Base-by-base conservation (phyloP, 2,888 invertebrate species). In the Phrixothrix hirtus region DNA sequence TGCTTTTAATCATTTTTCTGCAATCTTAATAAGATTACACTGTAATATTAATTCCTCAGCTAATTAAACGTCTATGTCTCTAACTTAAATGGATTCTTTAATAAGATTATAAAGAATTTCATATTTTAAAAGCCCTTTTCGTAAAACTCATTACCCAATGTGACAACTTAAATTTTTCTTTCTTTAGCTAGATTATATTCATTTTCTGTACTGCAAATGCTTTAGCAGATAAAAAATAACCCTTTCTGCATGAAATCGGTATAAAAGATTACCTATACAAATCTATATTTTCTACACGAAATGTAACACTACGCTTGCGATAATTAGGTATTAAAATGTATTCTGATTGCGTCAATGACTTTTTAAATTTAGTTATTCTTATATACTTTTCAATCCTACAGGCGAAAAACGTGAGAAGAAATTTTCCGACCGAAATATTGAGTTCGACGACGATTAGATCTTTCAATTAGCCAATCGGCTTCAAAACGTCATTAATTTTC, bases 31-130 rank as follows among this genome's bases (percentile, higher is more conserved):
- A 61, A 65, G 62, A 67, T 67, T 65, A 65, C 63, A 57, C 59
- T 65, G 64, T 62, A 63, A 61, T 62, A 59, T 65, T 67, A 67
- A 68, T 67, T 65, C 67, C 56, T 55, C 60, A 56, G 63, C 65
- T 67, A 68, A 68, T 68, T 68, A 68, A 66, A 66, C 68, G 66
- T 66, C 67, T 60, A 63, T 64, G 65, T 61, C 64, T 62, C 60
- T 55, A 68, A 67, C 65, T 67, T 67, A 64, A 65, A 64, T 63
- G 66, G 63, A 65, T 66, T 63, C 56, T 50, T 57, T 66, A 68
- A 67, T 64, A 53, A 63, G 67, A 68, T 68, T 67, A 67, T 42
- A 21, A 49, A 34, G 41, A 55, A 61, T 62, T 57, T 59, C 42
- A 61, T 63, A 62, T 65, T 64, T 60, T 61, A 63, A 61, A 62